phyloP scores from a whole-genome alignment of 2,113 vertebrate species.

The Menura novaehollandiae region DNA sequence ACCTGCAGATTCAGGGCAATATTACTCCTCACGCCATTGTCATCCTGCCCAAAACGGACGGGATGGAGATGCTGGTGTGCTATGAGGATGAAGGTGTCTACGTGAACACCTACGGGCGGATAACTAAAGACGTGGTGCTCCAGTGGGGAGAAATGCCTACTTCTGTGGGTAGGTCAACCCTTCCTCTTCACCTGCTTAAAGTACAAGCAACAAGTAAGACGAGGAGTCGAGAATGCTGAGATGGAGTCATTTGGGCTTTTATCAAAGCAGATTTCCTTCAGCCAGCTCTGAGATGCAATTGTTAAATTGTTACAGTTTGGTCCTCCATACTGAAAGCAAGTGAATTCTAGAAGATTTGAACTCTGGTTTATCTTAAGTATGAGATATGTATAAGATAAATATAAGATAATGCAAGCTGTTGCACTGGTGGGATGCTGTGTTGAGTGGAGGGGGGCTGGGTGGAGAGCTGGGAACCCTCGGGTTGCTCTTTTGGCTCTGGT shows the following conservation, averaged over 20 bases:
- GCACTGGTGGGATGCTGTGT: background rate
- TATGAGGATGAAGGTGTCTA: conserved; percentile 99
- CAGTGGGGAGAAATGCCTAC: conserved; percentile 99
- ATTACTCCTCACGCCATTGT: conserved; percentile 98
- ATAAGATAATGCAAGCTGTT: background rate
- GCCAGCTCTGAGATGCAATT: background rate
- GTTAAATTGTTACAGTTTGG: background rate
- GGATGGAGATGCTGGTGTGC: conserved; percentile 99
- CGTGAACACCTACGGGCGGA: conserved; percentile 97
- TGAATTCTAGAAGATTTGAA: background rate
- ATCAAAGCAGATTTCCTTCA: background rate
- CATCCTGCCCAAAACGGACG: conserved; percentile 98
- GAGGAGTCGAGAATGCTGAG: conserved; percentile 29
- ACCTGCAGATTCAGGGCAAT: conserved; percentile 94
- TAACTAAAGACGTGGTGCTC: conserved; percentile 99
- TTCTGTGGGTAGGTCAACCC: conserved; percentile 90
- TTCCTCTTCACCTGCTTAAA: conserved; percentile 59
- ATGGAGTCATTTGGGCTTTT: background rate
- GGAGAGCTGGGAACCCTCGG: background rate
- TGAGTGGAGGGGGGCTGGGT: background rate
- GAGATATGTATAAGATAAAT: background rate
- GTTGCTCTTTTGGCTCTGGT: background rate
- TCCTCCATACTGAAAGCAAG: background rate
- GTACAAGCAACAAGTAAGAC: conserved; percentile 33
- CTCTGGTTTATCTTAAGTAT: background rate